phyloP scores from a whole-genome alignment of 2,888 invertebrate species.

The Rhagonycha fulva region DNA sequence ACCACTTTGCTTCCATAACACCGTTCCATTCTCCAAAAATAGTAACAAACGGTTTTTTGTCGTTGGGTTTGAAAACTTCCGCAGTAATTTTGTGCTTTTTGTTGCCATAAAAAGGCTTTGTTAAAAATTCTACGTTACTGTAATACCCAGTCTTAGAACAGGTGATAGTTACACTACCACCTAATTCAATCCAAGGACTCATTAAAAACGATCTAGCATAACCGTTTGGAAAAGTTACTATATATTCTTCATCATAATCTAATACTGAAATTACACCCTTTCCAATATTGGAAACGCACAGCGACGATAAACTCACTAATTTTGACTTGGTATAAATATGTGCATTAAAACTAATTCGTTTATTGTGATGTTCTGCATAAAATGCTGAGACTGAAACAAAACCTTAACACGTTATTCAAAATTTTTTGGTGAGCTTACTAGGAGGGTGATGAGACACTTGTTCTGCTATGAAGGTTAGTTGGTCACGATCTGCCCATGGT shows the following conservation, averaged over 20 bases:
- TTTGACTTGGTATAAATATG: constrained; percentile 99
- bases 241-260: constrained; percentile 91
- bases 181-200: constrained; percentile 98
- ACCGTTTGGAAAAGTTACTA: constrained; percentile 96
- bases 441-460: constrained; percentile 99
- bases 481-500: constrained; percentile 86
- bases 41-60: constrained; percentile 87
- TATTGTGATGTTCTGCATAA: constrained; percentile 95
- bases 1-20: constrained; percentile 89
- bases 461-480: constrained; percentile 93
- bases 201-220: constrained; percentile 98
- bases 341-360: constrained; percentile 89
- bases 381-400: constrained; percentile 86
- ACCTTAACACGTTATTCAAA: background rate
- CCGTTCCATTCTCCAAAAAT: constrained; percentile 98
- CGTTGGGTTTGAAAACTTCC: constrained; percentile 77
- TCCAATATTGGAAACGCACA: constrained; percentile 97
- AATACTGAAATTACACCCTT: constrained; percentile 89
- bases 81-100: constrained; percentile 89
- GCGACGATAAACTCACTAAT: constrained; percentile 90
- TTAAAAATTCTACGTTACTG: constrained; percentile 92
- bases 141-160: constrained; percentile 94
- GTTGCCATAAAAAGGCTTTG: constrained; percentile 98
- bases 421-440: constrained; percentile 59
- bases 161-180: constrained; percentile 87